phyloP scores from a whole-genome alignment of 2,888 invertebrate genomes.

The Brenthis ino region DNA sequence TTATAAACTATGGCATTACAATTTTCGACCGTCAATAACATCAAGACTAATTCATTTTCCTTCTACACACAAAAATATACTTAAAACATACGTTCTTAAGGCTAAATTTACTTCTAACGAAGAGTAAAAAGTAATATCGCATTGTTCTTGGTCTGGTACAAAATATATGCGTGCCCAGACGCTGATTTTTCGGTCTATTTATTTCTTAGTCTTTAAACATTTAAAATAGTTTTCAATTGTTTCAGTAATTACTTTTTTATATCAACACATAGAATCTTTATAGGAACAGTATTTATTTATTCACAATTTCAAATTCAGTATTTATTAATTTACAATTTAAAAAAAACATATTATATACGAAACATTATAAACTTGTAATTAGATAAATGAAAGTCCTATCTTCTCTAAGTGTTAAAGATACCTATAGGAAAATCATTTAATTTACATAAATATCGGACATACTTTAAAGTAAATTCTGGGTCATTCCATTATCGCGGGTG shows the following conservation, averaged over 20 bases:
- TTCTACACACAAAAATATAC: slow-evolving; percentile 8
- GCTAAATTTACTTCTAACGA: slow-evolving; percentile 7
- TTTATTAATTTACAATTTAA: background rate
- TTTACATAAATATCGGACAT: no score
- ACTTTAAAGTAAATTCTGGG: no score
- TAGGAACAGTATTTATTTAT: background rate
- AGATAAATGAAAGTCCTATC: no score
- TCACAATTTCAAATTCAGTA: background rate
- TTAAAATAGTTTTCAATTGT: slow-evolving; percentile 26
- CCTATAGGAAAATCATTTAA: no score
- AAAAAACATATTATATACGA: no score
- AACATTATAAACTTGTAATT: no score
- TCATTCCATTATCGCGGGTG: no score
- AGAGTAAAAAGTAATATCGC: slow-evolving; percentile 21
- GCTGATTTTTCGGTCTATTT: slow-evolving; percentile 75
- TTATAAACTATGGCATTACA: slow-evolving; percentile 38
- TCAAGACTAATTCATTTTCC: slow-evolving; percentile 23
- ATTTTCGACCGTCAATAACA: slow-evolving; percentile 34
- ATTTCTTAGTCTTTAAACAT: slow-evolving; percentile 61
- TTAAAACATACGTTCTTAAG: background rate
- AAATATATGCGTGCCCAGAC: slow-evolving; percentile 53
- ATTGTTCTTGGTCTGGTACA: slow-evolving; percentile 39
- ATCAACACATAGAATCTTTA: background rate
- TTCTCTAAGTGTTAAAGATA: no score
- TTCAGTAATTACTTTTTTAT: slow-evolving; percentile 1